Percentiles rank a stretch among this genome's conserved stretches.
These are phyloP conservation scores for Hippocampus guttulatus DNA, from an alignment of 2,113 vertebrate genomes.

Conservation along the genomic window DNA sequence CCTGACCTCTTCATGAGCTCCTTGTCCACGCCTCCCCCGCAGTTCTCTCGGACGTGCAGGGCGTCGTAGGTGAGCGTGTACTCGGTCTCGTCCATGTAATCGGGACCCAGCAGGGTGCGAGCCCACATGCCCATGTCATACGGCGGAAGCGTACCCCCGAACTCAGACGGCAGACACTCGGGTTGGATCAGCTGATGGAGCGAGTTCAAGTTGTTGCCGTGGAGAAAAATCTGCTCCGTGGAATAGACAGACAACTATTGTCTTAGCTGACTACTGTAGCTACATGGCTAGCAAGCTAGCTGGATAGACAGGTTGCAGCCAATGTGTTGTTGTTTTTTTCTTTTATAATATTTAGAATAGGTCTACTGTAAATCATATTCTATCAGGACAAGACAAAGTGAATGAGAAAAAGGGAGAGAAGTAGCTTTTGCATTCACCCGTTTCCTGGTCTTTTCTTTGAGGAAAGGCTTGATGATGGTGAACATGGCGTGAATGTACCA, in stretches of 20 bases:
- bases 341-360: no score
- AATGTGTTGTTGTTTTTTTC: no score
- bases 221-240: slow-evolving; percentile 87
- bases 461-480: slow-evolving; percentile 95
- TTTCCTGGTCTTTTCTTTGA: slow-evolving; percentile 98
- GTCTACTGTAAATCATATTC: no score
- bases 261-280: no score
- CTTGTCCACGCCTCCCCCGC: slow-evolving; percentile 70
- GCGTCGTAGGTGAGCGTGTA: slow-evolving; percentile 86
- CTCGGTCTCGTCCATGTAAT: slow-evolving; percentile 93
- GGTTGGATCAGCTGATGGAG: slow-evolving; percentile 93
- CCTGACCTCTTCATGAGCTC: slow-evolving; percentile 71
- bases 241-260: background rate
- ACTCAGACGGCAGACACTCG: slow-evolving; percentile 93
- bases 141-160: slow-evolving; percentile 93
- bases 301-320: no score
- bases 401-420: background rate
- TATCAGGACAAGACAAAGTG: accelerated
- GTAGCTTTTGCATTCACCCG: slow-evolving; percentile 72
- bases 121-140: slow-evolving; percentile 99
- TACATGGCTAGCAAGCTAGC: no score
- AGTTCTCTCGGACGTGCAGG: slow-evolving; percentile 68
- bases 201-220: slow-evolving; percentile 97
- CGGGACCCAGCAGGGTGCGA: slow-evolving; percentile 88
- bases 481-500: slow-evolving; percentile 98